Base-by-base conservation (phyloP, 2,888 invertebrate genomes). In the Boloria euphrosyne region DNA sequence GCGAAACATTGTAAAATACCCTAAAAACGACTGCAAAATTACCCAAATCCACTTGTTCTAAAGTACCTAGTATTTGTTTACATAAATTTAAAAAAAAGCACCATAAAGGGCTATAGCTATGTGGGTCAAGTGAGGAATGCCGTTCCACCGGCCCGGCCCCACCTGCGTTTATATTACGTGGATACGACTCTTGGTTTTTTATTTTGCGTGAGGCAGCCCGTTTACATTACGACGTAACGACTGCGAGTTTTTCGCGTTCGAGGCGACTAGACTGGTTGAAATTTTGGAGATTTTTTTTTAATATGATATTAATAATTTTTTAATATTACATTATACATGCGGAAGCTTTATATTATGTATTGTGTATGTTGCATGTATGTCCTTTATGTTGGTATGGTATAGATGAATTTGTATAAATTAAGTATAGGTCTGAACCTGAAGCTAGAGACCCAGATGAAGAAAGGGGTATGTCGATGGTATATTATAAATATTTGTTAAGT, bases 51-150 rank as follows among this genome's bases (percentile, higher is more conserved):
- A 52, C 17, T n/a, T 10, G 17, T 61, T 38, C 22, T 47, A 66
- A 66, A 66, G 65, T 60, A n/a, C n/a, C n/a, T n/a, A 66, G 57
- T 51, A 62, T 69, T 66, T 69, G 68, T 69, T 69, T 69, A 66
- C 68, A 69, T 69, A 57, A 60, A 66, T 61, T 64, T 51, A 66
- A 69, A 68, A 68, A 69, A 65, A 63, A 50, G 51, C 44, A 46
- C 70, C 60, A 62, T 68, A 70, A 73, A 55, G 67, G 73, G 71
- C 78, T 76, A 71, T 67, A 76, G 74, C 80, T 84, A 91, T 89
- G 89, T 90, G 87, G 91, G 91, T 90, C 90, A 91, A 76, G 73
- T 74, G 79, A 82, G 86, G 91, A 91, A 91, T 91, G 91, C 85
- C 80, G 86, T 83, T 80, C 75, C 76, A 84, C 87, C 78, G 81